Evolutionary conservation across 1,140 invertebrate species (phyloP), one percentile per base, ranked within the genome.

Genomic region (Pomacea maculata): DNA sequence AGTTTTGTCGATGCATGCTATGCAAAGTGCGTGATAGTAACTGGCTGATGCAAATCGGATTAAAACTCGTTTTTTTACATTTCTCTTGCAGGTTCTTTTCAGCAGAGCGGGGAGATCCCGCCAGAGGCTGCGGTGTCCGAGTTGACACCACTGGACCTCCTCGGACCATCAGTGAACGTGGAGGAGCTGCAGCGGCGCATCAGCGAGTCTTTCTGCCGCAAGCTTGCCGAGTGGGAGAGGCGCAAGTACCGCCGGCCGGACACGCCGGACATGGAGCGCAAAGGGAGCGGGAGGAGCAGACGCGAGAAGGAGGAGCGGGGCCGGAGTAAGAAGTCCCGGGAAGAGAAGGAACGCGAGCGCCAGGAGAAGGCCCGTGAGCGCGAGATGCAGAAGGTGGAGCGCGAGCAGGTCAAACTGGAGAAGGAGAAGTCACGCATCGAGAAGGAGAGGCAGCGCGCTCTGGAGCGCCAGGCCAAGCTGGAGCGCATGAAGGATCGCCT

Each of bases 121-220:
- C 61, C 78, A 29, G 78, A 73, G 34, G 78, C 55, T n/a, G 71
- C 75, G 21, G 25, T 75, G n/a, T 7, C 77, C n/a, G 81, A 82
- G 29, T 55, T 61, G 25, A 65, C 77, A 15, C 77, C 77, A 4
- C 64, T 63, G 7, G 71, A 68, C 52, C 87, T 15, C 79, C 84
- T n/a, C 85, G 85, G 12, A 68, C 70, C 34, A 57, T 71, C 17
- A n/a, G 70, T 74, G 80, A 81, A 82, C 64, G 87, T 92, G 85
- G 93, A 93, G 78, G 93, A 94, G 81, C 89, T 95, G 21, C 93
- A 95, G 86, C 92, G 93, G 78, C 94, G 94, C 88, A 90, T 96
- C n/a, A 94, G 94, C 14, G 92, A 93, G 65, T 95, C 95, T 85
- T 95, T 96, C 88, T 93, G 94, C 70, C 92, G 93, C 63, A 95